Evolutionary conservation across 1,140 invertebrate genomes (phyloP).

Genomic region (Scylla paramamosain): DNA sequence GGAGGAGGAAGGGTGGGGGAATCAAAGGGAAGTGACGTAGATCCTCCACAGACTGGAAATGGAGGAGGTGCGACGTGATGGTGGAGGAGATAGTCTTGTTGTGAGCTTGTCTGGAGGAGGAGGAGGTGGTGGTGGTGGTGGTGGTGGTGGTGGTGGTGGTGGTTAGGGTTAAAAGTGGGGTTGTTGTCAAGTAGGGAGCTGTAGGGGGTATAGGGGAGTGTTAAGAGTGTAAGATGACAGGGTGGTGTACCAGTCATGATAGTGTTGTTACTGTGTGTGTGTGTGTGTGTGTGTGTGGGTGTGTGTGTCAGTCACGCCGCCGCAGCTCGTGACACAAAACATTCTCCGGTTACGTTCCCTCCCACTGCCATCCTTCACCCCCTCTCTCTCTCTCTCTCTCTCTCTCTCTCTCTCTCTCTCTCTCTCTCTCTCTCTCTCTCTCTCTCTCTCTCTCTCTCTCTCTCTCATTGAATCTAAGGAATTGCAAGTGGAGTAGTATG

Average conservation of each 20-base stretch:
- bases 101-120: not conserved
- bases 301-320: conserved; percentile 4
- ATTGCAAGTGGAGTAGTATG: too few species aligned
- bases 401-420: conserved; percentile 11
- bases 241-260: not conserved
- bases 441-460: not conserved
- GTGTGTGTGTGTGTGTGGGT: conserved; percentile 48
- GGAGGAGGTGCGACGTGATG: conserved; percentile 19
- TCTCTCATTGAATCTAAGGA: not conserved
- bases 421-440: conserved; percentile 7
- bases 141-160: not conserved
- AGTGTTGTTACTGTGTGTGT: not conserved
- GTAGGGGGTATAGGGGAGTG: not conserved
- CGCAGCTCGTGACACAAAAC: conserved; percentile 7
- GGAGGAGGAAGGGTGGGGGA: not conserved
- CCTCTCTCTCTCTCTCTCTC: not conserved
- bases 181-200: not conserved
- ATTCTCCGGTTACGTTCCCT: not conserved
- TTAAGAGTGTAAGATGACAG: not conserved
- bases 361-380: not conserved
- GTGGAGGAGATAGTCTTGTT: not conserved
- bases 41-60: not conserved
- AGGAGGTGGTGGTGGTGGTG: not conserved
- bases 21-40: not conserved
- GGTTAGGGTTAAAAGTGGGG: too few species aligned